phyloP scores from a whole-genome alignment of 2,113 vertebrate species.

The Jaculus jaculus region DNA sequence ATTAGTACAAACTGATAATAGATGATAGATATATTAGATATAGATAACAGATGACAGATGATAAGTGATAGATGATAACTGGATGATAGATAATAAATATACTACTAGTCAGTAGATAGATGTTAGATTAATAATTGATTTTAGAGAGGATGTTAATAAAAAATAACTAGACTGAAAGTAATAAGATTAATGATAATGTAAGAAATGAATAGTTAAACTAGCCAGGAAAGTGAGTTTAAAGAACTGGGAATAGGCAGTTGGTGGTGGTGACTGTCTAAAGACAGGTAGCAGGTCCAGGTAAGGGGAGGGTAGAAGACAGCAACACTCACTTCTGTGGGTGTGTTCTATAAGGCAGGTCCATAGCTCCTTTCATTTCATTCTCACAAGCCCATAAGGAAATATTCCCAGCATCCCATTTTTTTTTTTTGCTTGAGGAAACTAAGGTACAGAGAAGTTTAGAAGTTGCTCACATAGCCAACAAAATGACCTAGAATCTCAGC shows the following conservation, averaged over 20 bases:
- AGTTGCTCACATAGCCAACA: background rate
- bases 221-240: background rate
- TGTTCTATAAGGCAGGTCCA: background rate
- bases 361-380: too few species aligned
- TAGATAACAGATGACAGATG: background rate
- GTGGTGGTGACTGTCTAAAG: rapidly evolving
- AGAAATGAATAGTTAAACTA: background rate
- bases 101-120: background rate
- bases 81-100: background rate
- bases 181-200: background rate
- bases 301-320: rapidly evolving
- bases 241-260: background rate
- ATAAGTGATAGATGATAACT: background rate
- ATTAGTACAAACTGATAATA: background rate
- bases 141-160: background rate
- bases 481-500: background rate
- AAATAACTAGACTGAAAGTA: constrained; percentile 15
- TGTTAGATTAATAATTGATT: background rate
- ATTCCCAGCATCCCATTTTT: background rate
- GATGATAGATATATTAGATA: background rate
- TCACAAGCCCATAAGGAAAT: rapidly evolving
- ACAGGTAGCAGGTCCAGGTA: rapidly evolving
- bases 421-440: background rate
- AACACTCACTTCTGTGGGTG: background rate
- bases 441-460: background rate